Percentiles rank a stretch among this genome's conserved stretches.
phyloP scores from a whole-genome alignment of 2,113 vertebrate genomes.

The Nycticebus coucang region DNA sequence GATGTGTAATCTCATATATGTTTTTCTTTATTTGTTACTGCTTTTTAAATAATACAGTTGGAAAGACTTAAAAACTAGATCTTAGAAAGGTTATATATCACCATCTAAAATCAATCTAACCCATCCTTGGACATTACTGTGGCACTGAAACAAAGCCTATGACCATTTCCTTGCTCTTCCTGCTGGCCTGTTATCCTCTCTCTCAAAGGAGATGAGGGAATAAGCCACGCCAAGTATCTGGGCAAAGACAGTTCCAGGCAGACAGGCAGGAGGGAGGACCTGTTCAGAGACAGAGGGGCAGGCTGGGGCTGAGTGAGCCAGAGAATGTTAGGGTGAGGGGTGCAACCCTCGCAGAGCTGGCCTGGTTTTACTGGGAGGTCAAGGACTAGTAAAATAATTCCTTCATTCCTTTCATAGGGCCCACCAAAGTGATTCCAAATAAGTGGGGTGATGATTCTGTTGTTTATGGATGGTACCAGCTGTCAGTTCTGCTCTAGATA shows the following conservation, averaged over 20 bases:
- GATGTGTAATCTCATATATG: not conserved
- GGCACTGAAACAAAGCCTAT: not conserved
- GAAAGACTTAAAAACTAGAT: not conserved
- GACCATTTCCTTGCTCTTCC: not conserved
- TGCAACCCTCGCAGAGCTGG: not conserved
- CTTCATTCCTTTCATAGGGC: not conserved
- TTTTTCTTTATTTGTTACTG: not conserved
- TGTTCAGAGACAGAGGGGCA: not conserved
- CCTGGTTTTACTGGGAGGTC: not conserved
- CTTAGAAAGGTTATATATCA: not conserved
- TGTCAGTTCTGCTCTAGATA: not conserved
- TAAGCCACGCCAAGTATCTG: not conserved
- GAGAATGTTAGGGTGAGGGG: not conserved
- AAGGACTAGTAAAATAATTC: not conserved
- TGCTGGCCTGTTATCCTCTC: not conserved
- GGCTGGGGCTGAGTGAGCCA: not conserved
- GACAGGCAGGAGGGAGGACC: not conserved
- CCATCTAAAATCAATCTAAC: not conserved
- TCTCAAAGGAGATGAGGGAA: not conserved
- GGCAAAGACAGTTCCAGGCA: not conserved
- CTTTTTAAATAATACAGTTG: slow-evolving; percentile 4
- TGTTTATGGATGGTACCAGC: not conserved
- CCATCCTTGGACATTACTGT: not conserved
- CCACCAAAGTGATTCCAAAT: not conserved
- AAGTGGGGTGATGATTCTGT: not conserved